These are phyloP conservation scores for Calameuta filiformis DNA, from an alignment of 2,888 invertebrate species.

Conservation along the genomic window DNA sequence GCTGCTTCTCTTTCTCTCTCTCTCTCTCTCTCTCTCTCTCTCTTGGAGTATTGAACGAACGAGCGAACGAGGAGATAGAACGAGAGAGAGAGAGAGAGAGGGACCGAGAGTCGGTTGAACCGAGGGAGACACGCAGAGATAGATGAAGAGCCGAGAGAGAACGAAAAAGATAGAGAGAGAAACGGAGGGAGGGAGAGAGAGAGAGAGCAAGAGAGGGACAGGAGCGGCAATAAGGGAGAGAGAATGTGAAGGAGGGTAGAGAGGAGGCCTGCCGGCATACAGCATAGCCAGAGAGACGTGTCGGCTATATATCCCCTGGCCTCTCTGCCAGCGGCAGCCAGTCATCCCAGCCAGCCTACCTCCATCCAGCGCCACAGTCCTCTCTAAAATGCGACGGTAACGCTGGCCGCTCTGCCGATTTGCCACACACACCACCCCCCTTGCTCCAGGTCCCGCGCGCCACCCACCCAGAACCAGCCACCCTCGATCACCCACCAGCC, in stretches of 20 bases:
- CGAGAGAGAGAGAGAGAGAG: conserved; percentile 20
- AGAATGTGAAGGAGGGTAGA: conserved; percentile 32
- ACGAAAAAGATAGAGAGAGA: conserved; percentile 27
- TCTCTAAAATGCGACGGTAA: conserved; percentile 61
- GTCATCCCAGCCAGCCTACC: conserved; percentile 43
- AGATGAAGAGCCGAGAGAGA: conserved; percentile 29
- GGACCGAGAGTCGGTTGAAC: neutral
- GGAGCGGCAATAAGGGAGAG: conserved; percentile 18
- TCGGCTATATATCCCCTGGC: conserved; percentile 46
- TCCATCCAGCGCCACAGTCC: conserved; percentile 55
- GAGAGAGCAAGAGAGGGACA: conserved; percentile 27
- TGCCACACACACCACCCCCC: conserved; percentile 25
- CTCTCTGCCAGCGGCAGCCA: conserved; percentile 11
- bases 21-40: conserved; percentile 38
- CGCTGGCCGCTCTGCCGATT: conserved; percentile 36
- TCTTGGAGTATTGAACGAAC: conserved; percentile 59
- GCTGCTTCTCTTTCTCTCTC: conserved; percentile 8
- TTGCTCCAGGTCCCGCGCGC: conserved; percentile 23
- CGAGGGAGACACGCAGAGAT: conserved; percentile 23
- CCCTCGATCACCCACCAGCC: conserved; percentile 27
- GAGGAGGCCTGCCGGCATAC: conserved; percentile 37
- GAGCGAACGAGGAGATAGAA: conserved; percentile 20
- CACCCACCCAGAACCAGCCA: conserved; percentile 24
- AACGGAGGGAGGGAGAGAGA: conserved; percentile 30
- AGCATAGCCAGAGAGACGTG: conserved; percentile 57